These are phyloP conservation scores for Podocnemis expansa DNA, from an alignment of 2,113 vertebrate species.

Conservation along the genomic window DNA sequence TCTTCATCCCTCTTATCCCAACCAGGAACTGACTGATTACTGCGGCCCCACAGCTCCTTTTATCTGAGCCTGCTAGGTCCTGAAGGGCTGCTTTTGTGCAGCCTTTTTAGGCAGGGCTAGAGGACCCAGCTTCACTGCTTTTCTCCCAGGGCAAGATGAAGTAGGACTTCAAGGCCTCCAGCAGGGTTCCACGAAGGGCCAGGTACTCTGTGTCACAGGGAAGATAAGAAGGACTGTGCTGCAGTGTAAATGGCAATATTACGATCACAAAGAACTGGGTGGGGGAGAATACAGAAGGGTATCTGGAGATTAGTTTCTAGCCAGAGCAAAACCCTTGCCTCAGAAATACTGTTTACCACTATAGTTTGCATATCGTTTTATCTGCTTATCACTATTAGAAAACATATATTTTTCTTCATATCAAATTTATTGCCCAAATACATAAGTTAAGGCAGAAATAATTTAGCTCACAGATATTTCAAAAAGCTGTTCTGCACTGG, in stretches of 20 bases:
- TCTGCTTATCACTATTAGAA: not conserved
- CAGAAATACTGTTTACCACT: not conserved
- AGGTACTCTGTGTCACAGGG: not conserved
- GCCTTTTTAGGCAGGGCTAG: not conserved
- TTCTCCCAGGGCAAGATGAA: not conserved
- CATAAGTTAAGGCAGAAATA: not conserved
- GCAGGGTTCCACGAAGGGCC: no score
- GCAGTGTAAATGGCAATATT: not conserved
- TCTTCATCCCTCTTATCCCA: not conserved
- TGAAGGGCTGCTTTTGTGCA: not conserved
- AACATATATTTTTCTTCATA: not conserved
- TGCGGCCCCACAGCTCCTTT: not conserved
- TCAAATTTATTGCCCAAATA: not conserved
- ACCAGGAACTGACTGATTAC: no score
- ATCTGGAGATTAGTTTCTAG: not conserved
- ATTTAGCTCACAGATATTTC: not conserved
- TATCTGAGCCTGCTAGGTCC: not conserved
- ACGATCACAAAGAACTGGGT: not conserved
- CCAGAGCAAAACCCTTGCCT: accelerated
- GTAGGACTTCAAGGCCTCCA: not conserved
- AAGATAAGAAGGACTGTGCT: not conserved
- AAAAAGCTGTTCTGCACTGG: not conserved
- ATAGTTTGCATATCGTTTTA: not conserved
- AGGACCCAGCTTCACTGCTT: not conserved
- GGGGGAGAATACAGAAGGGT: not conserved